phyloP scores from a whole-genome alignment of 2,797 vertebrate genomes.

The Tympanoctomys barrerae region DNA sequence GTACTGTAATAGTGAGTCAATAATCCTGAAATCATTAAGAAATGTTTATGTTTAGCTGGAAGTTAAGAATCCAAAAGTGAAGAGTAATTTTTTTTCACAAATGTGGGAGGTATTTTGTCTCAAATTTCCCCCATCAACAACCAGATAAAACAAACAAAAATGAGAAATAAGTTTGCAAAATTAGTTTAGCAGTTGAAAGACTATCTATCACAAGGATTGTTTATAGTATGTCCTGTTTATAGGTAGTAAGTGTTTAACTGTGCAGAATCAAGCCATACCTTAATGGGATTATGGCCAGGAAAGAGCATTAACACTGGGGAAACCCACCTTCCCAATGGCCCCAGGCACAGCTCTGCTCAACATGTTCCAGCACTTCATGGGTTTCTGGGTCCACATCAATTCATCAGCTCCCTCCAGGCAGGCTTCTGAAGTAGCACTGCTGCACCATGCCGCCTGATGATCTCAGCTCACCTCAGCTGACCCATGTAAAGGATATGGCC shows the following conservation, averaged over 20 bases:
- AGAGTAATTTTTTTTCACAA: constrained; percentile 17
- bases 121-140: not conserved
- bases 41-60: constrained; percentile 39
- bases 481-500: too few species aligned
- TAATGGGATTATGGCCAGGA: not conserved
- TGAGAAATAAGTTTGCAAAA: not conserved
- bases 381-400: not conserved
- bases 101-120: constrained; percentile 15
- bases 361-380: not conserved
- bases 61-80: constrained; percentile 15
- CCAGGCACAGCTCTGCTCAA: not conserved
- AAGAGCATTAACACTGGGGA: not conserved
- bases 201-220: not conserved
- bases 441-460: not conserved
- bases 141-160: not conserved
- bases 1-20: constrained; percentile 4
- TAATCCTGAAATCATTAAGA: constrained; percentile 18
- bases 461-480: not conserved
- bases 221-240: not conserved
- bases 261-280: not conserved
- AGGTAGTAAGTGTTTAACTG: not conserved
- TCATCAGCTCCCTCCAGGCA: not conserved
- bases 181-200: not conserved
- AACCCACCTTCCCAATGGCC: not conserved
- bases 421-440: not conserved